These are phyloP conservation scores for Hyperoplus lanceolatus DNA, from an alignment of 2,797 vertebrate species.

Conservation along the genomic window DNA sequence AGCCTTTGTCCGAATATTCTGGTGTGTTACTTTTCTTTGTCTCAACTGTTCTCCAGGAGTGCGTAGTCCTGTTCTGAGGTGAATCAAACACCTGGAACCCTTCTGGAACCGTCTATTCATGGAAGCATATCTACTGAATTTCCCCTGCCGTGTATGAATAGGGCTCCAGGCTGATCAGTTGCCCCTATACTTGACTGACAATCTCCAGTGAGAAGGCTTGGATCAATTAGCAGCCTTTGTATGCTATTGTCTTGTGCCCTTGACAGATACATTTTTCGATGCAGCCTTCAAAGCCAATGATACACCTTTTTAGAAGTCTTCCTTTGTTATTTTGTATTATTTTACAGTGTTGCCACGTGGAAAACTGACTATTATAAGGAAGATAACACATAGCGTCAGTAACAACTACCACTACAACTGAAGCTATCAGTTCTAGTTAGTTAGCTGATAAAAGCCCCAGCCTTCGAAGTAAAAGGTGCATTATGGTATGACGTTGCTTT, in stretches of 20 bases:
- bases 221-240: slow-evolving; percentile 30
- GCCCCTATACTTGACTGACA: slow-evolving; percentile 1
- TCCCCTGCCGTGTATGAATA: not conserved
- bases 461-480: not conserved
- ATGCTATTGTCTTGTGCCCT: slow-evolving; percentile 20
- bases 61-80: not conserved
- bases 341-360: slow-evolving; percentile 8
- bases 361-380: not conserved
- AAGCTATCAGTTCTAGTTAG: not conserved
- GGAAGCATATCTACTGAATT: not conserved
- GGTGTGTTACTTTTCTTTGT: not conserved
- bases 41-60: not conserved
- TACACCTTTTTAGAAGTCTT: slow-evolving; percentile 25
- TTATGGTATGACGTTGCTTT: not conserved
- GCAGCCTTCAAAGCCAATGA: slow-evolving; percentile 27
- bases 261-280: slow-evolving; percentile 34
- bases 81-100: not conserved
- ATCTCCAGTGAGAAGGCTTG: slow-evolving; percentile 24
- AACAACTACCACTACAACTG: not conserved
- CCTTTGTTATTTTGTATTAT: slow-evolving; percentile 26
- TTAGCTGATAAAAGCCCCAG: not conserved
- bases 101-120: not conserved
- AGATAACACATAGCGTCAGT: not conserved
- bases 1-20: not conserved
- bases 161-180: slow-evolving; percentile 17